These are phyloP conservation scores for Acleris literana DNA, from an alignment of 2,888 invertebrate genomes.

Conservation along the genomic window DNA sequence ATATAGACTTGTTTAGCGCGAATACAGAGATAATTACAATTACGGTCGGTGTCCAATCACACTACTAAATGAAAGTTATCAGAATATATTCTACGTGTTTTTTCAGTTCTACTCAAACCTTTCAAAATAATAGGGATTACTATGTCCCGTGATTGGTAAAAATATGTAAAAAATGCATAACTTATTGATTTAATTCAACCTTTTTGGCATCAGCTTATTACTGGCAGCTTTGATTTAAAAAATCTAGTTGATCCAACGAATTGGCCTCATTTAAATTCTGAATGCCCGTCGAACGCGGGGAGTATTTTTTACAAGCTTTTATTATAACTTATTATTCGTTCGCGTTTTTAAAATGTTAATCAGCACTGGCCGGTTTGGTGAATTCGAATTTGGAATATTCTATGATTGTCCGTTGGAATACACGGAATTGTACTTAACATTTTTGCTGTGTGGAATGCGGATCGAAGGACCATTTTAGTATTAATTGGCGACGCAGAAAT, in stretches of 20 bases:
- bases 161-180: background rate
- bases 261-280: conserved; percentile 40
- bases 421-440: background rate
- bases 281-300: conserved; percentile 27
- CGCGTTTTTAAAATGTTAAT: conserved; percentile 39
- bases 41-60: no score
- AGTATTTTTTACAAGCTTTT: conserved; percentile 37
- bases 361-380: conserved; percentile 24
- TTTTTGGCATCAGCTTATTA: conserved; percentile 2
- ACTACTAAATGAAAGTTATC: no score
- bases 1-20: no score
- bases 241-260: conserved; percentile 40
- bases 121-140: no score
- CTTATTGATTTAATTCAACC: conserved; percentile 24
- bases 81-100: no score
- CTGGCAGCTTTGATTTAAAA: conserved; percentile 28
- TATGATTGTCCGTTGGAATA: background rate
- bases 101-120: no score
- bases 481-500: no score
- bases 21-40: no score
- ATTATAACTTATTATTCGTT: conserved; percentile 40
- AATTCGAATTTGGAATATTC: conserved; percentile 13
- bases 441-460: background rate
- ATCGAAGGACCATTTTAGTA: no score
- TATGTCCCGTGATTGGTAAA: no score